Conservation (phyloP, 2,113 vertebrate genomes). For the Gavialis gangeticus region DNA sequence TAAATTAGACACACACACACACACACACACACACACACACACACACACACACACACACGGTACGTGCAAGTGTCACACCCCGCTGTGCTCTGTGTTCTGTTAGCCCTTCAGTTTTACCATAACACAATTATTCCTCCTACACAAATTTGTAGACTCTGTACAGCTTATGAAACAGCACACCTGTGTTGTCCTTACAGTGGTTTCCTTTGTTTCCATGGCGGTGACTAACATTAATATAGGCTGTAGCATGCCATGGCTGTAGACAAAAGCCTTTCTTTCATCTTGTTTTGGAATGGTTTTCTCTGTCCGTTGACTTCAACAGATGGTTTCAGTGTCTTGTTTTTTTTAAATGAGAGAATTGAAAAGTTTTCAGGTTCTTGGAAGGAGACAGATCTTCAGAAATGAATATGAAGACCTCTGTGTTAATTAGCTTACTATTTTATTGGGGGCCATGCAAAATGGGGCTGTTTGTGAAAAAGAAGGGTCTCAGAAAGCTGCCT, state of each 20-base stretch:
- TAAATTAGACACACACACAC: too few species aligned
- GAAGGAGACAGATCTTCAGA: not conserved
- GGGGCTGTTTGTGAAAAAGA: not conserved
- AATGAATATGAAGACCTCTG: not conserved
- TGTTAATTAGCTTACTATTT: not conserved
- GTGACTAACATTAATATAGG: conserved; percentile 35
- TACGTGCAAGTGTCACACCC: not conserved
- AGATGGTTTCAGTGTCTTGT: conserved; percentile 1
- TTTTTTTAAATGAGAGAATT: not conserved
- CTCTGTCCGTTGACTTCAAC: conserved; percentile 1
- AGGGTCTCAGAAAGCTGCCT: not conserved
- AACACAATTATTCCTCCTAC: not conserved
- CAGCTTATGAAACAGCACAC: not conserved
- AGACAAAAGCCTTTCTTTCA: conserved; percentile 25
- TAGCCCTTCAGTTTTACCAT: not conserved
- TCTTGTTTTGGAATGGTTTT: conserved; percentile 22
- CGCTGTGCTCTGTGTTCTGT: not conserved
- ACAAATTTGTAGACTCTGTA: not conserved
- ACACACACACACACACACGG: too few species aligned
- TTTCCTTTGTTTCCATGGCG: conserved; percentile 51
- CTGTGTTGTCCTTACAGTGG: conserved; percentile 8
- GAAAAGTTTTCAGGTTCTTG: not conserved
- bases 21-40: too few species aligned
- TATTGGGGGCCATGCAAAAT: not conserved
- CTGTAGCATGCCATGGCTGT: conserved; percentile 45